phyloP scores from a whole-genome alignment of 2,797 vertebrate genomes.

The Chiropotes sagulatus region DNA sequence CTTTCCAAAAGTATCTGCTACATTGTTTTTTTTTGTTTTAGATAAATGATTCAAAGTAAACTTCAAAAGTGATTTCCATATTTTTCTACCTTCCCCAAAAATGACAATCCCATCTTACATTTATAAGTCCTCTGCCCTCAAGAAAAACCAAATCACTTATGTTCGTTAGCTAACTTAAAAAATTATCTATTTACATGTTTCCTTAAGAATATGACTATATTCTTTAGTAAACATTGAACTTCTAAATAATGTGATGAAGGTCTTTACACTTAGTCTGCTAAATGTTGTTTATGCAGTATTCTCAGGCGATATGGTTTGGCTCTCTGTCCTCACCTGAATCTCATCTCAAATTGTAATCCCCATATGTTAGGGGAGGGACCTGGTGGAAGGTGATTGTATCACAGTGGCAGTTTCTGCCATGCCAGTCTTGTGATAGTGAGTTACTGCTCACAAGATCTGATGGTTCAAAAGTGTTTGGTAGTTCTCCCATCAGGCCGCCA shows the following conservation, averaged over 20 bases:
- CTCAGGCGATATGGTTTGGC: neutral
- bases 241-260: neutral
- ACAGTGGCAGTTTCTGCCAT: fast-evolving
- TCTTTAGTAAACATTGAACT: neutral
- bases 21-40: neutral
- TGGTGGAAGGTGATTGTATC: neutral
- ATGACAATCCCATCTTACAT: neutral
- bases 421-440: neutral
- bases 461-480: neutral
- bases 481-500: no score
- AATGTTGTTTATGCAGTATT: neutral
- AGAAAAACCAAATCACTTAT: neutral
- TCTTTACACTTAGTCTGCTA: neutral
- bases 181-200: neutral
- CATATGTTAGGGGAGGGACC: neutral
- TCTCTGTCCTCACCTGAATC: neutral
- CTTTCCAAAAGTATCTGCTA: neutral
- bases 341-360: neutral
- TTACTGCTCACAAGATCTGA: neutral
- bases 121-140: neutral
- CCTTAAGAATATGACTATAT: neutral
- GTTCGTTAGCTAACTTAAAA: neutral
- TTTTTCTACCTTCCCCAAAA: neutral
- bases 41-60: neutral
- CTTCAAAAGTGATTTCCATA: neutral